phyloP scores from a whole-genome alignment of 2,113 vertebrate genomes.

The Nicator chloris region DNA sequence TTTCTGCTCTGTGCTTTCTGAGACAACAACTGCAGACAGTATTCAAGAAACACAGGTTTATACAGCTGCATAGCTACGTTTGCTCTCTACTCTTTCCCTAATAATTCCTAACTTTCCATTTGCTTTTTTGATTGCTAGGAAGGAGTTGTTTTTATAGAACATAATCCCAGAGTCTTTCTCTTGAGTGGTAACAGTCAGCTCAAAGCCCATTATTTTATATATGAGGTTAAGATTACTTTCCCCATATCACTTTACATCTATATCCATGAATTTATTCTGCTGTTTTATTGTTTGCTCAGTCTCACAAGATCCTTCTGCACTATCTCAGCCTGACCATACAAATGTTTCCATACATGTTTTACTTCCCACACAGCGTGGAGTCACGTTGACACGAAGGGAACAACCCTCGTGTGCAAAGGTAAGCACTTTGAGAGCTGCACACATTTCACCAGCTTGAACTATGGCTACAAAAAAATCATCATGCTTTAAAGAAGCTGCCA shows the following conservation, averaged over 20 bases:
- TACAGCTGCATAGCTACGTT: constrained; percentile 24
- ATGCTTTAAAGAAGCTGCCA: not conserved
- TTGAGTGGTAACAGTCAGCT: not conserved
- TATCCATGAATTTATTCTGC: constrained; percentile 1
- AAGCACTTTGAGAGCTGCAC: not conserved
- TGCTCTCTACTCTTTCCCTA: constrained; percentile 4
- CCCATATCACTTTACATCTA: not conserved
- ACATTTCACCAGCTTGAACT: not conserved
- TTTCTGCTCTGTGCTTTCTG: not conserved
- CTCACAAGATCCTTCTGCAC: constrained; percentile 7
- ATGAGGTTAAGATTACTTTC: constrained; percentile 33
- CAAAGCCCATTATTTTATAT: constrained; percentile 11
- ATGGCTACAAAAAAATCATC: not conserved
- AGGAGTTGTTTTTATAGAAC: constrained; percentile 42
- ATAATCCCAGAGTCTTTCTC: constrained; percentile 24
- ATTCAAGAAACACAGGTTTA: not conserved
- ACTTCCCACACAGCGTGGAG: not conserved
- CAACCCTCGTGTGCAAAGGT: not conserved
- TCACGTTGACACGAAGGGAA: not conserved
- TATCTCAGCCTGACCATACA: not conserved
- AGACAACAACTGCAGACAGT: not conserved
- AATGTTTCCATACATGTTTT: not conserved
- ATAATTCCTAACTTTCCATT: constrained; percentile 28
- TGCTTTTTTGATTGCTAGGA: constrained; percentile 18
- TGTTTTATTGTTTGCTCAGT: not conserved